These are phyloP conservation scores for Linnaemya tessellans DNA, from an alignment of 2,888 invertebrate species.

Conservation along the genomic window DNA sequence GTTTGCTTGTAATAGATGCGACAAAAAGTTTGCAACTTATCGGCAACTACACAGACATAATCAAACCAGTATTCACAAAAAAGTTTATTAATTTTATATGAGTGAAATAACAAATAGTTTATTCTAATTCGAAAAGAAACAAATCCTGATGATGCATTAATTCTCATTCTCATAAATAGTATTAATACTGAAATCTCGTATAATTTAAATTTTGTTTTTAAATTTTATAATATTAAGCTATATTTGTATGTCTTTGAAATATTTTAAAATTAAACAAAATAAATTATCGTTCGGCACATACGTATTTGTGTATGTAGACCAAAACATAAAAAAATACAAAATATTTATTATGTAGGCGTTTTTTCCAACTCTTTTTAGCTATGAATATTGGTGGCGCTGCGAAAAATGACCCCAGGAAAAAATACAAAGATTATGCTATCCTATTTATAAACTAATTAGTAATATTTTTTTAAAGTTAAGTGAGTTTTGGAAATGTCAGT, in stretches of 20 bases:
- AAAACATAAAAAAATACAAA: no score
- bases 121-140: neutral
- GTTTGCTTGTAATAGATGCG: slow-evolving; percentile 55
- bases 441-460: no score
- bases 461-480: no score
- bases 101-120: slow-evolving; percentile 1
- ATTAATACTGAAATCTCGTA: neutral
- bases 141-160: slow-evolving; percentile 1
- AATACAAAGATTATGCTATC: no score
- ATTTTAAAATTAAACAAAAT: slow-evolving; percentile 8
- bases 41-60: slow-evolving; percentile 55
- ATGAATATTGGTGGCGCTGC: no score
- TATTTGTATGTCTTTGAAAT: slow-evolving; percentile 24
- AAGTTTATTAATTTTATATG: slow-evolving; percentile 2
- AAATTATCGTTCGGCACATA: slow-evolving; percentile 8
- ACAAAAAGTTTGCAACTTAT: slow-evolving; percentile 59
- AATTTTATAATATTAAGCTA: slow-evolving; percentile 1
- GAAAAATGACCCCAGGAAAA: no score
- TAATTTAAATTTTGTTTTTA: slow-evolving; percentile 6
- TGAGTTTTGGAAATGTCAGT: no score
- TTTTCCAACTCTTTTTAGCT: no score
- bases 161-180: slow-evolving; percentile 19
- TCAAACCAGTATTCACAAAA: slow-evolving; percentile 56
- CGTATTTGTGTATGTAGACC: no score
- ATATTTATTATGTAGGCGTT: no score